Conservation (phyloP, 2,797 vertebrate species). For the Momotus momota region DNA sequence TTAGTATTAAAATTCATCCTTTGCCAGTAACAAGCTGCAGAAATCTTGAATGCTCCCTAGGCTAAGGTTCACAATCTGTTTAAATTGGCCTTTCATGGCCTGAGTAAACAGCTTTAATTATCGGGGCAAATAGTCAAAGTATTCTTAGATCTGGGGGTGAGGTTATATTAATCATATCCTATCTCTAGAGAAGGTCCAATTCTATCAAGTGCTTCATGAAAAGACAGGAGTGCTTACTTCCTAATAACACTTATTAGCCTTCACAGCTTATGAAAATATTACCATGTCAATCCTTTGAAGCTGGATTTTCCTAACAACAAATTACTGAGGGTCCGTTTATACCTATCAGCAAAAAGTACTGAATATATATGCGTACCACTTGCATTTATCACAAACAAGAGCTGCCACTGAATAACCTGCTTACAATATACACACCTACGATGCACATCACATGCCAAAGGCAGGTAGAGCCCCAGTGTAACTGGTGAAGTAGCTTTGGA, state of each 20-base stretch:
- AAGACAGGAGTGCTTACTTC: slow-evolving; percentile 8
- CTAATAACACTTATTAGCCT: slow-evolving; percentile 23
- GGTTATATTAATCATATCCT: slow-evolving; percentile 47
- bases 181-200: slow-evolving; percentile 44
- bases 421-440: neutral
- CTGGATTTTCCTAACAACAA: neutral
- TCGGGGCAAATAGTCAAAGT: slow-evolving; percentile 52
- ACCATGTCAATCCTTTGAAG: slow-evolving; percentile 17
- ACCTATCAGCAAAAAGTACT: neutral
- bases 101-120: slow-evolving; percentile 66
- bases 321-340: neutral
- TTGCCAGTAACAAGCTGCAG: slow-evolving; percentile 40
- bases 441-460: neutral
- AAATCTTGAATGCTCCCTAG: slow-evolving; percentile 44
- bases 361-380: neutral
- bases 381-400: neutral
- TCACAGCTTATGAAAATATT: slow-evolving; percentile 48
- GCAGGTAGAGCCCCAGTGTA: neutral
- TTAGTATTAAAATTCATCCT: slow-evolving; percentile 57
- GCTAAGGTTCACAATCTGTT: slow-evolving; percentile 66
- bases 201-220: slow-evolving; percentile 7
- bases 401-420: neutral
- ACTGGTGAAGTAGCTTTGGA: neutral
- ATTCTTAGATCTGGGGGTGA: slow-evolving; percentile 11
- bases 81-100: slow-evolving; percentile 51